Base-by-base conservation (phyloP, 2,888 invertebrate species). In the Yponomeuta sedellus region DNA sequence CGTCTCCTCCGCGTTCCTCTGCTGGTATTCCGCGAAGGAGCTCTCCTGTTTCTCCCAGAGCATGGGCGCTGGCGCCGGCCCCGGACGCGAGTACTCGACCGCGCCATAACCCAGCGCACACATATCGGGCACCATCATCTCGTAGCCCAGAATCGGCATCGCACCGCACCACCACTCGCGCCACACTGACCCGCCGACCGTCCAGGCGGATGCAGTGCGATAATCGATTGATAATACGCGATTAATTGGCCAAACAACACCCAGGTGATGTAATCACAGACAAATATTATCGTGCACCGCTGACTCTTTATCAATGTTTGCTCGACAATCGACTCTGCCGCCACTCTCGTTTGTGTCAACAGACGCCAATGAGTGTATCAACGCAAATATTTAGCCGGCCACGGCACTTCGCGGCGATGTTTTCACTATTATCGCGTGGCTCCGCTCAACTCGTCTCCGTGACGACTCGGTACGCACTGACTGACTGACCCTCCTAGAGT, bases 71-170 rank as follows among this genome's bases (percentile, higher is more conserved):
- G 77, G 70, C 19, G 74, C 74, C n/a, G 77, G 73, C 25, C 73
- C 75, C 25, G 80, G 78, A 72, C 79, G 69, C 77, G 81, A 73
- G 71, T 86, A 86, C 63, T 86, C 86, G 59, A 75, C 68, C 57
- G 78, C 71, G 39, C 71, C 76, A 73, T 82, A 88, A 67, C 82
- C 80, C 80, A 82, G 75, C 67, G 81, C 75, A 73, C 82, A 86
- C 72, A 83, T 71, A 71, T 89, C 87, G 64, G 86, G 78, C 70
- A 81, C 72, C 80, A 87, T 82, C 77, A 78, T 81, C 67, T 84
- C 85, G 83, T 76, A 82, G 22, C 87, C 85, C 66, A 86, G 79
- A 77, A 83, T 88, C 74, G 88, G 90, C 90, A 91, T 91, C 73
- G 85, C 90, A 80, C 79, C 72, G 71, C 44, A 52, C 71, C 68